Evolutionary conservation across 2,888 invertebrate species (phyloP), one percentile per base, ranked within the genome.

Genomic region (Druceiella hillmani): DNA sequence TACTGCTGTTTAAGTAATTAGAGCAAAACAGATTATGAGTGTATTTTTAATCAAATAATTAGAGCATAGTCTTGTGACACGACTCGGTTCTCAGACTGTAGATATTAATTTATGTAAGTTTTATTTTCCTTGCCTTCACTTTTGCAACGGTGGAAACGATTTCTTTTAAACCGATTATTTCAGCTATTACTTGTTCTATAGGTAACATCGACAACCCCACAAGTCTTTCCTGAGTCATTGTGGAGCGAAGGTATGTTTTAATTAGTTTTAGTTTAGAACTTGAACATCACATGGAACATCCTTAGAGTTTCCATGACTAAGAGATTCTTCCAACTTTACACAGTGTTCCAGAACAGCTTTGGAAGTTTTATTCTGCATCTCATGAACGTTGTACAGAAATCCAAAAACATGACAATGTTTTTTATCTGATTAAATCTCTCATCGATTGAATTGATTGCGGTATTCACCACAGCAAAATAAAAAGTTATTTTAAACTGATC

Each of bases 181-280:
- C 15, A 14, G 29, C 29, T 29, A 29, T 13, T 29, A 13, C 13
- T 29, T 14, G 29, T 29, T 14, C 29, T 12, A 29, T 29, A 13
- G 42, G 41, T 20, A 43, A 33, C 16, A 33, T 33, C 33, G 34
- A 13, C 13, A 37, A 34, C 26, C 26, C 28, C 25, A 33, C 29
- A 33, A 41, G 30, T 33, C 39, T 32, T 36, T 47, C 44, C 35
- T 47, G 44, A 24, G 34, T 27, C 42, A 44, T 48, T 28, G 46
- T 48, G 17, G 47, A 42, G 16, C 42, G 41, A 35, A 47, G 36
- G 37, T 40, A 38, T 17, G 30, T 46, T 38, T 42, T 45, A 26
- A 45, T 42, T 34, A 45, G 36, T 43, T 48, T 48, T 28, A 46
- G 27, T 36, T 46, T 48, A 22, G 38, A 38, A 26, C 43, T n/a